Evolutionary conservation across 2,888 invertebrate species (phyloP), one percentile per base, ranked within the genome.

Genomic region (Orgyia antiqua): DNA sequence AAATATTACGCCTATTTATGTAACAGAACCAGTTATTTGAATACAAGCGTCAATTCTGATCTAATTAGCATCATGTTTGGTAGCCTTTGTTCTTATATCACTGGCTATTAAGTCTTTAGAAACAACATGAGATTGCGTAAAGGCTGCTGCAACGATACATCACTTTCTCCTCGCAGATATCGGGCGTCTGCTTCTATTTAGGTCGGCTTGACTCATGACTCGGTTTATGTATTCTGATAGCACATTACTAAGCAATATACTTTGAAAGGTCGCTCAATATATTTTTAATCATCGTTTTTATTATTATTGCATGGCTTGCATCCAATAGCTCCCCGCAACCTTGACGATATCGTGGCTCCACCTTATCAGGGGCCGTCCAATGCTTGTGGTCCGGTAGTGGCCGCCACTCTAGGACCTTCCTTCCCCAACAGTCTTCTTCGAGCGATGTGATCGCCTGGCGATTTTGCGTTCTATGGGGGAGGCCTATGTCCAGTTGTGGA

Each of bases 121-220:
- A 54, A 51, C 51, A 50, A 51, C 45, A 48, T 48, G 39, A 52
- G 45, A 57, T 83, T 79, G 54, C 68, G 63, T 71, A 77, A 82
- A 48, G 50, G 56, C 58, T 59, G 55, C 58, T 58, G 62, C 50
- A 61, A 52, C 69, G 58, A 79, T 73, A 68, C 75, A 76, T 79
- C 78, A 80, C 83, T 83, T 83, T 83, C 83, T 80, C 79, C 66
- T 61, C 57, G 39, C 39, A 67, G 70, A 57, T 68, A 75, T 71
- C 67, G 64, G 62, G 52, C 58, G 50, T 54, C 51, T 43, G 52
- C 58, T 59, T 58, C 60, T 66, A 73, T 78, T 74, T 71, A 63
- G 72, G 75, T 66, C 69, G 63, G 48, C 58, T 74, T 69, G 70
- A 73, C 61, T 76, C 78, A 72, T 64, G 59, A 47, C 43, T 56